A percentile compares a stretch with the other conserved stretches of the same genome.
These are phyloP conservation scores for Cantharis lateralis DNA, from an alignment of 2,888 invertebrate species.

Conservation along the genomic window DNA sequence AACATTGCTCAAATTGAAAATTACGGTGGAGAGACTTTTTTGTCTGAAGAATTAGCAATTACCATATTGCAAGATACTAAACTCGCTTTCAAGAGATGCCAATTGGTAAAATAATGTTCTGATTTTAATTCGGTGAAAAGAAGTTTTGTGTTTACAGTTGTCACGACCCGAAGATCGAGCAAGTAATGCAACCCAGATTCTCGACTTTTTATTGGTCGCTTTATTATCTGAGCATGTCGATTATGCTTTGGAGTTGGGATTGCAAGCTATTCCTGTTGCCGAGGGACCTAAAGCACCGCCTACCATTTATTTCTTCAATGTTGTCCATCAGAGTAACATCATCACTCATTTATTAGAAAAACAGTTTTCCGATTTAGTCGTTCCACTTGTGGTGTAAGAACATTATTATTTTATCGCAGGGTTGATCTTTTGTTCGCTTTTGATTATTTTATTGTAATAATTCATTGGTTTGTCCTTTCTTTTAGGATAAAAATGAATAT, in stretches of 20 bases:
- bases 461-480: too few relatives aligned
- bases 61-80: constrained; percentile 89
- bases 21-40: constrained; percentile 95
- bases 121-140: neutral
- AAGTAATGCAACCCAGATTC: constrained; percentile 75
- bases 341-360: constrained; percentile 93
- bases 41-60: constrained; percentile 93
- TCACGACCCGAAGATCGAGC: constrained; percentile 80
- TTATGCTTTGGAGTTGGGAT: constrained; percentile 92
- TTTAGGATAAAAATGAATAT: neutral
- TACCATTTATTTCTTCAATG: constrained; percentile 91
- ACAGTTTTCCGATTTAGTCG: constrained; percentile 85
- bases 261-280: constrained; percentile 86
- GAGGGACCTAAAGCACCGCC: constrained; percentile 82
- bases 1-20: constrained; percentile 94
- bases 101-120: constrained; percentile 62
- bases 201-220: constrained; percentile 84
- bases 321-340: constrained; percentile 90
- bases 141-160: constrained; percentile 59
- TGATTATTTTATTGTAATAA: too few relatives aligned
- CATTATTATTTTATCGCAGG: too few relatives aligned
- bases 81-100: constrained; percentile 86
- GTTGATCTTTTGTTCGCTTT: too few relatives aligned
- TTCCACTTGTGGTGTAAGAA: constrained; percentile 83
- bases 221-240: constrained; percentile 92